Conservation (phyloP, 2,888 invertebrate genomes). For the Pachycephus smyrnensis region DNA sequence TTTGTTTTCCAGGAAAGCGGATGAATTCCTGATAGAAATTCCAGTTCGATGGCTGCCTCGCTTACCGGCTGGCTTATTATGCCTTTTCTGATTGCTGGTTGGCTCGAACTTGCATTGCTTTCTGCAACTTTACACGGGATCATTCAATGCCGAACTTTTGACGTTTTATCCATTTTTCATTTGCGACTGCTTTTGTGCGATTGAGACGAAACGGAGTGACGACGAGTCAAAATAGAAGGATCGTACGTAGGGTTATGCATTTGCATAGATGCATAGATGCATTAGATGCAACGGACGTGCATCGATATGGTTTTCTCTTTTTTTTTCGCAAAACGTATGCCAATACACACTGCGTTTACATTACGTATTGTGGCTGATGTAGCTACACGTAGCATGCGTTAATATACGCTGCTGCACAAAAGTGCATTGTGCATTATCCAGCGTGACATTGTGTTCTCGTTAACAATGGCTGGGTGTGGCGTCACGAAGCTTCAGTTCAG, state of each 20-base stretch:
- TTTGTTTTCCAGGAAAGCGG: conserved; percentile 5
- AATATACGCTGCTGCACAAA: conserved; percentile 35
- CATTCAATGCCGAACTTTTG: not conserved
- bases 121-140: not conserved
- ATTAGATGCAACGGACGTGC: not conserved
- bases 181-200: not conserved
- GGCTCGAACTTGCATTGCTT: not conserved
- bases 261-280: not conserved
- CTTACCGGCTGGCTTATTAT: not conserved
- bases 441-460: conserved; percentile 45
- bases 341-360: conserved; percentile 21
- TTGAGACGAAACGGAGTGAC: not conserved
- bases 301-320: not conserved
- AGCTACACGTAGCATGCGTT: conserved; percentile 20
- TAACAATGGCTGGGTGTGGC: conserved; percentile 48
- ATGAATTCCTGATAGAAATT: not conserved
- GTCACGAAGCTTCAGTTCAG: conserved; percentile 30
- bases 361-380: conserved; percentile 29
- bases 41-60: not conserved
- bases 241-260: not conserved
- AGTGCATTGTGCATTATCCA: conserved; percentile 47
- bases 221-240: not conserved
- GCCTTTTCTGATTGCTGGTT: not conserved
- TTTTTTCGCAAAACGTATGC: not conserved
- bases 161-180: not conserved